These are phyloP conservation scores for Acanthosepion esculentum DNA, from an alignment of 2,888 invertebrate species.

Conservation along the genomic window DNA sequence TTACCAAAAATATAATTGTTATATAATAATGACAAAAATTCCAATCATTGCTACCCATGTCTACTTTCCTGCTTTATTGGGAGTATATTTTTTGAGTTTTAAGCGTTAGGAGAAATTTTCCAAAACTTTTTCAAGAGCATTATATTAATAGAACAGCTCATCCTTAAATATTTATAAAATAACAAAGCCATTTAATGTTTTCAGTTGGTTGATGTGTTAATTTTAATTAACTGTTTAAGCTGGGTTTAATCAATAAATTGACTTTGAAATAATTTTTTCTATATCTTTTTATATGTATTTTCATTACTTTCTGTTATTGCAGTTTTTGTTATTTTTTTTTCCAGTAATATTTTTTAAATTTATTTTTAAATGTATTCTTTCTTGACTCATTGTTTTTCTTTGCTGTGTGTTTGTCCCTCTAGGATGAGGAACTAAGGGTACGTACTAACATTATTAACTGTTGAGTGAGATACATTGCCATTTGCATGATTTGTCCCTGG, in stretches of 20 bases:
- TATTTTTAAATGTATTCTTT: neutral
- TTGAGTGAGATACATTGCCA: constrained; percentile 38
- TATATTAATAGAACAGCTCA: too few relatives aligned
- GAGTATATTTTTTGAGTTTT: too few relatives aligned
- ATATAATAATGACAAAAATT: too few relatives aligned
- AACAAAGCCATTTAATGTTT: too few relatives aligned
- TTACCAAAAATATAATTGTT: too few relatives aligned
- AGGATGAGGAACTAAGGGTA: constrained; percentile 54
- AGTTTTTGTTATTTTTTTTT: neutral
- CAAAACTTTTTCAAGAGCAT: too few relatives aligned
- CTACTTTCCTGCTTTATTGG: too few relatives aligned
- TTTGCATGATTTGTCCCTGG: constrained; percentile 42
- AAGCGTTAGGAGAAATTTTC: too few relatives aligned
- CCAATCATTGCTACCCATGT: too few relatives aligned
- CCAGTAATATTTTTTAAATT: neutral
- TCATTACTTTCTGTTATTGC: neutral
- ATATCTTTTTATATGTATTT: neutral
- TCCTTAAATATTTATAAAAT: too few relatives aligned
- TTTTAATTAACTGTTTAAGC: neutral
- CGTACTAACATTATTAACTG: constrained; percentile 50
- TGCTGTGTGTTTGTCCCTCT: constrained; percentile 49
- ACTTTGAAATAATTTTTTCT: neutral
- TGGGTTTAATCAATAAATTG: neutral
- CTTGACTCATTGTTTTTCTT: constrained; percentile 48
- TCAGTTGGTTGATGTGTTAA: neutral